Conservation (phyloP, 2,797 vertebrate genomes). For the Buceros bicornis region DNA sequence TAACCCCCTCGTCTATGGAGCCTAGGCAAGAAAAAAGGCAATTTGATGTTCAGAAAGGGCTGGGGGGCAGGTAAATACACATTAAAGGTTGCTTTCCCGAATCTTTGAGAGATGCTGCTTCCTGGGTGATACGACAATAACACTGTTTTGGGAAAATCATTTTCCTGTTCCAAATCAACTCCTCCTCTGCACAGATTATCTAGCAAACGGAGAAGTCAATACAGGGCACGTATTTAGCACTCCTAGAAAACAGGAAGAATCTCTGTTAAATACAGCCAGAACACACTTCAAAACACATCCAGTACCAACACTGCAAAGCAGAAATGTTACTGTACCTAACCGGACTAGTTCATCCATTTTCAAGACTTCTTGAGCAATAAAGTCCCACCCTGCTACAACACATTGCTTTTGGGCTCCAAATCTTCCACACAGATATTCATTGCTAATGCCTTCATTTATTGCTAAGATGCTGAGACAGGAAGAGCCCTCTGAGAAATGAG, state of each 20-base stretch:
- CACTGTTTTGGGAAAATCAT: background rate
- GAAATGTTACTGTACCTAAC: background rate
- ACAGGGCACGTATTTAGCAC: background rate
- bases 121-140: background rate
- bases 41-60: background rate
- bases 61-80: background rate
- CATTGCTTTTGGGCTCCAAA: background rate
- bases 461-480: background rate
- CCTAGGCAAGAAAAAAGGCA: constrained; percentile 78
- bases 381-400: background rate
- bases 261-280: background rate
- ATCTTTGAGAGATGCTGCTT: background rate
- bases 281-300: background rate
- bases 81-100: background rate
- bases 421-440: background rate
- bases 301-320: background rate
- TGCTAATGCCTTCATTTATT: background rate
- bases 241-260: background rate
- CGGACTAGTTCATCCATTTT: background rate
- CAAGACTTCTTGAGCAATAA: background rate
- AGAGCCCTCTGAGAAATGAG: background rate
- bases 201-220: background rate
- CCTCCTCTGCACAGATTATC: background rate
- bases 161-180: background rate
- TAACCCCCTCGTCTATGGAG: constrained; percentile 93